Percentiles rank a stretch among this genome's conserved stretches.
phyloP scores from a whole-genome alignment of 2,113 vertebrate genomes.

The Indicator indicator region DNA sequence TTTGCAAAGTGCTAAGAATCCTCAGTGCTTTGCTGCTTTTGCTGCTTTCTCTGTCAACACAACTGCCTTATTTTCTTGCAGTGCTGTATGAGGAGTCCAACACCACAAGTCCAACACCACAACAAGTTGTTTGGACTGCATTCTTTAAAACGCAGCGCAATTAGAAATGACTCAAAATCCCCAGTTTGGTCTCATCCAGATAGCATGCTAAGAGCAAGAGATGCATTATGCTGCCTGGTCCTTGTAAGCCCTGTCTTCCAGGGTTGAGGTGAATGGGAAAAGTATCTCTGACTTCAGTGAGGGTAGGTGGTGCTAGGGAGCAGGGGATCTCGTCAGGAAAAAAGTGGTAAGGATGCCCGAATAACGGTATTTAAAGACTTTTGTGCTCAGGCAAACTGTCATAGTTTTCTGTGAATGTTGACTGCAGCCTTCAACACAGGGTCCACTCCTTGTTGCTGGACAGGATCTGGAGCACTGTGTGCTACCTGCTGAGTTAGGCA shows the following conservation, averaged over 20 bases:
- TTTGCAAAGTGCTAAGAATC: background rate
- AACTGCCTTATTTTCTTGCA: background rate
- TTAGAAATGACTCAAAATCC: background rate
- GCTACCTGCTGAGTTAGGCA: background rate
- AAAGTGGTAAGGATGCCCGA: background rate
- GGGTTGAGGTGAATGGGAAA: background rate
- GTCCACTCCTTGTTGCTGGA: background rate
- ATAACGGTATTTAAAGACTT: background rate
- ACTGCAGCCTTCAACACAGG: accelerated
- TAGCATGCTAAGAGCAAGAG: background rate
- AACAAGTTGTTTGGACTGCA: constrained; percentile 15
- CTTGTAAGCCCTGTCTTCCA: background rate
- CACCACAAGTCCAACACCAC: background rate
- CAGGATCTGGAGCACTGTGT: background rate
- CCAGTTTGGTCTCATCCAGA: background rate
- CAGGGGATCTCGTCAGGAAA: background rate
- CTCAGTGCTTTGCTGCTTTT: background rate
- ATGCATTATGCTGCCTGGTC: background rate
- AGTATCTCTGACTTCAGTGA: background rate
- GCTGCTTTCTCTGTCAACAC: background rate
- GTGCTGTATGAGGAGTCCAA: background rate
- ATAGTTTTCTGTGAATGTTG: background rate
- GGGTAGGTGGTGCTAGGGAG: background rate
- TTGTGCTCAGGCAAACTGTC: background rate
- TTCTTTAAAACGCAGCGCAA: background rate